Evolutionary conservation across 2,113 vertebrate genomes (phyloP), one percentile per base, ranked within the genome.

Genomic region (Egretta garzetta): DNA sequence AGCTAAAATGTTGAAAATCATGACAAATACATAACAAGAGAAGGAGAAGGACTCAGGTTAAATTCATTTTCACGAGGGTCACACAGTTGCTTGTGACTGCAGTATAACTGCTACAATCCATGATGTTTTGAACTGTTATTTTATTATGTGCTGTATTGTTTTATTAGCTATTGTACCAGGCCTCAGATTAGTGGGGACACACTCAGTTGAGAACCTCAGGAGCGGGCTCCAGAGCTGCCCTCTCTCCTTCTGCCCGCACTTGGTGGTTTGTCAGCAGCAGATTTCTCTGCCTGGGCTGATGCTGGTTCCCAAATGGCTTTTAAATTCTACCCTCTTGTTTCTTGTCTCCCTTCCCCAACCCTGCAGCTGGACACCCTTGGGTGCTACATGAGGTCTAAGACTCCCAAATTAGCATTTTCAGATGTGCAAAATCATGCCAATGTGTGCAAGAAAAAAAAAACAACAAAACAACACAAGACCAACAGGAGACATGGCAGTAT

Each of bases 151-250:
- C 19, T 32, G 17, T 35, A 19, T 2, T 19, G 15, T 37, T 88
- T 56, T n/a, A 43, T 52, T 23, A 56, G 19, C 28, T 59, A 0
- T 16, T 0, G 2, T 27, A 10, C 21, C 28, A 45, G 33, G 27
- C 23, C 56, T 39, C 80, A 26, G 33, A 32, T 4, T 20, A 33
- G 52, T 39, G 33, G 17, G 60, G 56, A n/a, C 17, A 53, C 11
- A 3, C 26, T 62, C 33, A 9, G 49, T 0, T 60, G 20, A 35
- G 86, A 94, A 19, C 39, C 19, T 77, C 50, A 62, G 39, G 20
- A 53, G 19, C 2, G 21, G 52, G 27, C 9, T 85, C n/a, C 49
- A 45, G 80, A 12, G 2, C 20, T 80, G 75, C 56, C 64, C 41
- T 39, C 0, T 1, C 47, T 84, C 18, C 27, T 64, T 32, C 45